Evolutionary conservation across 2,888 invertebrate genomes (phyloP), one percentile per base, ranked within the genome.

Genomic region (Ormyrus thymus): DNA sequence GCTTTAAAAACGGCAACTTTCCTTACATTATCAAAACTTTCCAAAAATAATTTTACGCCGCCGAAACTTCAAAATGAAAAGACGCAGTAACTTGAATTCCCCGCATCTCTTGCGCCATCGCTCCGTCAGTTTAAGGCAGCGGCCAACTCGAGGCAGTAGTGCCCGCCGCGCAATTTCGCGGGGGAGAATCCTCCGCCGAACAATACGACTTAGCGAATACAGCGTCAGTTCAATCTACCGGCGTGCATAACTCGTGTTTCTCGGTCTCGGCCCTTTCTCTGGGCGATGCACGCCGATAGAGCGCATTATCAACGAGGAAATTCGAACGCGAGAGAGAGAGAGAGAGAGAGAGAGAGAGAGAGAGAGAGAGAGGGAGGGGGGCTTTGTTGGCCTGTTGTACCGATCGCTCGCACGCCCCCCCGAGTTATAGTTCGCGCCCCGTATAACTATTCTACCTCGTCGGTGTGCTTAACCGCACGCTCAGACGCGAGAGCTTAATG

Each of bases 261-360:
- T 13, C 58, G 1, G 6, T 29, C 4, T 29, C 29, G 29, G 29
- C 3, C 29, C 29, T 29, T 29, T 29, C 48, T 71, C 53, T n/a
- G 29, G 51, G n/a, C 48, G 15, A 13, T 10, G 45, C 56, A n/a
- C 53, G 6, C n/a, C 48, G 11, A 59, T 53, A 53, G 13, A 46
- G 58, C 55, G 56, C 48, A 69, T 64, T 76, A 62, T 62, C 62
- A 62, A 58, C 62, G 56, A 65, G 11, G 70, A 62, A 71, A 77
- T 59, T 66, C 66, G 53, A 45, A 71, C n/a, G 15, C 15, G 10
- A 46, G 11, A 53, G 69, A 53, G 61, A 29, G 29, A 29, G 29
- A 1, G 1, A 29, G 1, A 29, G 29, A 29, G 29, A 0, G 29
- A 29, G 29, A 29, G 29, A 29, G 29, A 29, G 29, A 29, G 29